A percentile compares a stretch with the other conserved stretches of the same genome.
phyloP scores from a whole-genome alignment of 2,888 invertebrate species.

The Tolmerus cingulatus region DNA sequence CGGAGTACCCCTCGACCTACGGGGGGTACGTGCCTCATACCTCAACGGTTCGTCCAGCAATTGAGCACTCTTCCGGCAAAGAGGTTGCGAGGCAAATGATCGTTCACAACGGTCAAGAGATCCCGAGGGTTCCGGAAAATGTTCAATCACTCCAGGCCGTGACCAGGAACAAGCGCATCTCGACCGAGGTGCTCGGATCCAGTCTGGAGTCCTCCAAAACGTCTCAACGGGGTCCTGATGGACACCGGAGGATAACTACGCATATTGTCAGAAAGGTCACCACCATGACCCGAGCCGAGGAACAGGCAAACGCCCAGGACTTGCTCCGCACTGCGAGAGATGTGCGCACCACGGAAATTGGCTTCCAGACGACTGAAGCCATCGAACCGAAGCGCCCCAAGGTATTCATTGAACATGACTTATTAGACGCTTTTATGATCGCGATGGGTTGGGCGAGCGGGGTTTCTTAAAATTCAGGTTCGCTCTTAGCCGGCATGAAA shows the following conservation, averaged over 20 bases:
- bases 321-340: slow-evolving; percentile 66
- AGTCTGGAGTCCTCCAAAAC: slow-evolving; percentile 85
- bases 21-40: background rate
- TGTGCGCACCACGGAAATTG: slow-evolving; percentile 65
- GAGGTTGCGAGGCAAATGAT: slow-evolving; percentile 42
- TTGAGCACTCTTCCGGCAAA: slow-evolving; percentile 3
- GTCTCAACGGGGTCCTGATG: slow-evolving; percentile 79
- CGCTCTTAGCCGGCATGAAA: background rate
- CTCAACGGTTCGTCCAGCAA: background rate
- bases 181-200: slow-evolving; percentile 85
- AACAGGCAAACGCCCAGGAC: slow-evolving; percentile 77
- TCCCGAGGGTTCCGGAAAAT: slow-evolving; percentile 52
- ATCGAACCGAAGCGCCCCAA: slow-evolving; percentile 77
- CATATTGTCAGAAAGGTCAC: slow-evolving; percentile 89
- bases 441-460: background rate
- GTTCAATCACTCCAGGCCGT: slow-evolving; percentile 73
- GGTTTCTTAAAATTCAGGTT: background rate
- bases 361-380: slow-evolving; percentile 68
- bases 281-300: slow-evolving; percentile 85
- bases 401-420: slow-evolving; percentile 66
- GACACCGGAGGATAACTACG: slow-evolving; percentile 83
- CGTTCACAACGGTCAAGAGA: slow-evolving; percentile 57
- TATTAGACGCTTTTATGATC: background rate
- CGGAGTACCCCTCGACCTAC: slow-evolving; percentile 59
- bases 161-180: slow-evolving; percentile 81